Percentiles rank a stretch among this genome's conserved stretches.
These are phyloP conservation scores for Ditula angustiorana DNA, from an alignment of 2,888 invertebrate genomes.

Conservation along the genomic window DNA sequence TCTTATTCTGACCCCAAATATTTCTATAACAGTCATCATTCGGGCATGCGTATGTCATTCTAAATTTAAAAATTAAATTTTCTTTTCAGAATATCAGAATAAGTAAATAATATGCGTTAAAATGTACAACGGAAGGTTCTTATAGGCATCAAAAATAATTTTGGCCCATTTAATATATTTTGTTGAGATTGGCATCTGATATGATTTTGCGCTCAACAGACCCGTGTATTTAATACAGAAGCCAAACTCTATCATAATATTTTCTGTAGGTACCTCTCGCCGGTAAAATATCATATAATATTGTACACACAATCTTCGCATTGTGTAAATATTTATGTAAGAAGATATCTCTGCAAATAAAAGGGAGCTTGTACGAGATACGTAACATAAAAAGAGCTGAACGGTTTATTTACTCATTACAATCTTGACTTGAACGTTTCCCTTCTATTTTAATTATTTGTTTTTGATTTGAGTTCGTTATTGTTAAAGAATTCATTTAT, in stretches of 20 bases:
- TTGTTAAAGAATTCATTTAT: too few relatives aligned
- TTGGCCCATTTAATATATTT: too few relatives aligned
- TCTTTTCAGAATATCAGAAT: too few relatives aligned
- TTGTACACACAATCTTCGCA: constrained; percentile 13
- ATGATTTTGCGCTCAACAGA: too few relatives aligned
- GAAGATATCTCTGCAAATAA: constrained; percentile 32
- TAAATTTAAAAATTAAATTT: too few relatives aligned
- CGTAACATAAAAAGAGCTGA: not conserved
- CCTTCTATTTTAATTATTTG: not conserved
- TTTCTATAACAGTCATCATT: too few relatives aligned
- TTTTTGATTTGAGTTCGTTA: not conserved
- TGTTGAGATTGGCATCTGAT: too few relatives aligned
- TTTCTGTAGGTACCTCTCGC: constrained; percentile 7
- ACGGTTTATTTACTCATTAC: constrained; percentile 13
- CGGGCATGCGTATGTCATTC: too few relatives aligned
- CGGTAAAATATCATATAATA: constrained; percentile 27
- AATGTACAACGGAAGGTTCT: too few relatives aligned
- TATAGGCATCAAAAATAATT: too few relatives aligned
- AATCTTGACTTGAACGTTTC: not conserved
- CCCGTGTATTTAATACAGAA: constrained; percentile 6
- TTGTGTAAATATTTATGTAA: constrained; percentile 32
- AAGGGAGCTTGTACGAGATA: constrained; percentile 25
- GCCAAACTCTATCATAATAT: constrained; percentile 8
- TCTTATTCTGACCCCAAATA: too few relatives aligned
- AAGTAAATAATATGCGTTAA: too few relatives aligned